These are phyloP conservation scores for Liodrosophila aerea DNA, from an alignment of 2,888 invertebrate species.

Conservation along the genomic window DNA sequence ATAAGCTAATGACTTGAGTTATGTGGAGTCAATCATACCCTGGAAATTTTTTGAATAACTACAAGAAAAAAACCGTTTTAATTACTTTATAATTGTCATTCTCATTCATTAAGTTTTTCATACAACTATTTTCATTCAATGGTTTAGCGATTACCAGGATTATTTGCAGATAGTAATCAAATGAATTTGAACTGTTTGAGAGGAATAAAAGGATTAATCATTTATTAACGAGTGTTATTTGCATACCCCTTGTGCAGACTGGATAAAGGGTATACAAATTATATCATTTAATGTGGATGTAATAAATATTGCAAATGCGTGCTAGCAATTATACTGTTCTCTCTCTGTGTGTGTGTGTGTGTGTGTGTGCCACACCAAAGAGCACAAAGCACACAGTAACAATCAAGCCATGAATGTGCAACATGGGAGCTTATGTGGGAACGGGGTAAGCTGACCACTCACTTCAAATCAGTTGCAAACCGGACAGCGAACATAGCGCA, in stretches of 20 bases:
- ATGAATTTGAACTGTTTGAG: no score
- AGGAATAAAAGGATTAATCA: no score
- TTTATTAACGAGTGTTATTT: no score
- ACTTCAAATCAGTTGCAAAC: constrained; percentile 47
- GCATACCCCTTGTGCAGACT: not conserved
- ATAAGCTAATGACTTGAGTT: not conserved
- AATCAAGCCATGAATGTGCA: constrained; percentile 35
- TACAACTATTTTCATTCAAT: no score
- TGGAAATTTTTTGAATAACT: not conserved
- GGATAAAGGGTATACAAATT: constrained; percentile 35
- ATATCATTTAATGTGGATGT: constrained; percentile 39
- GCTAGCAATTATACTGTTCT: constrained; percentile 16
- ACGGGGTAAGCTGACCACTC: constrained; percentile 1
- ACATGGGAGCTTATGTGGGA: constrained; percentile 31
- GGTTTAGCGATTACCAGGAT: no score
- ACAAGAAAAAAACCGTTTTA: no score
- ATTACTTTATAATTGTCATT: no score
- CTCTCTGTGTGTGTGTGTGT: not conserved
- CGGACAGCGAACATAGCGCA: constrained; percentile 34
- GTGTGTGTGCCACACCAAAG: not conserved
- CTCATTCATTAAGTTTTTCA: no score
- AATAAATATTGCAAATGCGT: constrained; percentile 55
- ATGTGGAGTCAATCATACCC: not conserved
- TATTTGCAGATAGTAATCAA: no score
- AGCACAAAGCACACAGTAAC: constrained; percentile 19